Evolutionary conservation across 2,888 invertebrate species (phyloP), one percentile per base, ranked within the genome.

Genomic region (Calliscelio sp.): DNA sequence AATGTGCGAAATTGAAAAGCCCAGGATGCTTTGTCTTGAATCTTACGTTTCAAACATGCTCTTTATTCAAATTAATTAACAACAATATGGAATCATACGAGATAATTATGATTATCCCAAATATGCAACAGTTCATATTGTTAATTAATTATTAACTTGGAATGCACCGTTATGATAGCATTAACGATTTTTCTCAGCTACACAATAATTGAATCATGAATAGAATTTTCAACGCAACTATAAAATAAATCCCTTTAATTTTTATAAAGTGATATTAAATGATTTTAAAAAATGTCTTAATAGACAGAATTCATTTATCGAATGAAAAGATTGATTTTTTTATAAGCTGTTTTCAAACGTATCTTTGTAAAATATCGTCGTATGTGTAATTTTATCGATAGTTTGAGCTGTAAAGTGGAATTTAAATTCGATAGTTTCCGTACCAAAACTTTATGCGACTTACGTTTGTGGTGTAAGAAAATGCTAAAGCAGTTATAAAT

Each of bases 1-100:
- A 44, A 70, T 57, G 44, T 70, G 55, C 55, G 53, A 57, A 57
- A 41, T 28, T 70, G 44, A 11, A 70, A 25, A 32, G 20, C 55
- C 41, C 55, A 70, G 28, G 51, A 70, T n/a, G 57, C 70, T 70
- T 70, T 57, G 28, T 57, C 18, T n/a, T 16, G 20, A n/a, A 53
- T 57, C 44, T 70, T 70, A 70, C 25, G 28, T 55, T 70, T 44
- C 70, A 70, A 57, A 57, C 41, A 35, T 55, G 44, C 25, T 22
- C 57, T 44, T 41, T 57, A 44, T 55, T 20, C 38, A 57, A 70
- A 55, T 55, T 57, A 70, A 70, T 70, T 70, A 70, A 70, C 44
- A 44, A 44, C 28, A 28, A 41, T 70, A 24, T 28, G 18, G 38
- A 44, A 41, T 20, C 57, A n/a, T 25, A 57, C 25, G 35, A 51